phyloP scores from a whole-genome alignment of 2,888 invertebrate species.

The Diachrysia chrysitis region DNA sequence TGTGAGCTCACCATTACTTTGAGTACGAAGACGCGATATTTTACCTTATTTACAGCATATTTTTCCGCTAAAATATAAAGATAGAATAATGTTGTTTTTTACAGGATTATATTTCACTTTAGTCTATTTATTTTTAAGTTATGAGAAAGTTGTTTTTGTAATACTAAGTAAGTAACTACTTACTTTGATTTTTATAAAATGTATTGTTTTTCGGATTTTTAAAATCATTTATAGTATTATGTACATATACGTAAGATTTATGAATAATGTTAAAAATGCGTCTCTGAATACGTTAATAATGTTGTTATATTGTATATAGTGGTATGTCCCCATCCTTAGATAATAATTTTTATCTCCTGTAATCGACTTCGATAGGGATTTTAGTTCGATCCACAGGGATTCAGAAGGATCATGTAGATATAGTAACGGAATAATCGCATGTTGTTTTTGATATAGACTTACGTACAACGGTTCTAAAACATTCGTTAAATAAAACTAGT shows the following conservation, averaged over 20 bases:
- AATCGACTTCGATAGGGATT: conserved; percentile 24
- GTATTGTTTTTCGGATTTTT: too few relatives aligned
- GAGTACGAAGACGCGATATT: conserved; percentile 65
- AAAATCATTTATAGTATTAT: too few relatives aligned
- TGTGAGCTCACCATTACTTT: conserved; percentile 48
- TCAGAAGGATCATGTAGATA: conserved; percentile 6
- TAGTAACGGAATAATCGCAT: background rate
- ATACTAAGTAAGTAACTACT: background rate
- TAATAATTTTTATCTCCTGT: conserved; percentile 32
- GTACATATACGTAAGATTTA: too few relatives aligned
- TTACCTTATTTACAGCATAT: conserved; percentile 52
- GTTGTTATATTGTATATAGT: too few relatives aligned
- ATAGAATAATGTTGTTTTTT: background rate
- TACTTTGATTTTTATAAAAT: background rate
- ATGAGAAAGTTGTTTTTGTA: too few relatives aligned
- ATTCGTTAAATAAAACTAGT: background rate
- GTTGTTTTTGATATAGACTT: background rate
- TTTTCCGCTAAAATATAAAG: conserved; percentile 9
- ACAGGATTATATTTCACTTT: background rate
- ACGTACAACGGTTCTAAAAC: background rate
- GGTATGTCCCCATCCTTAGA: background rate
- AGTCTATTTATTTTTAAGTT: background rate
- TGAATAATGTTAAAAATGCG: too few relatives aligned
- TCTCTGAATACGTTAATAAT: too few relatives aligned
- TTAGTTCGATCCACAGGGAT: conserved; percentile 20